A percentile compares a stretch with the other conserved stretches of the same genome.
Evolutionary conservation across 2,797 vertebrate genomes (phyloP).

Genomic region (Lacerta agilis): DNA sequence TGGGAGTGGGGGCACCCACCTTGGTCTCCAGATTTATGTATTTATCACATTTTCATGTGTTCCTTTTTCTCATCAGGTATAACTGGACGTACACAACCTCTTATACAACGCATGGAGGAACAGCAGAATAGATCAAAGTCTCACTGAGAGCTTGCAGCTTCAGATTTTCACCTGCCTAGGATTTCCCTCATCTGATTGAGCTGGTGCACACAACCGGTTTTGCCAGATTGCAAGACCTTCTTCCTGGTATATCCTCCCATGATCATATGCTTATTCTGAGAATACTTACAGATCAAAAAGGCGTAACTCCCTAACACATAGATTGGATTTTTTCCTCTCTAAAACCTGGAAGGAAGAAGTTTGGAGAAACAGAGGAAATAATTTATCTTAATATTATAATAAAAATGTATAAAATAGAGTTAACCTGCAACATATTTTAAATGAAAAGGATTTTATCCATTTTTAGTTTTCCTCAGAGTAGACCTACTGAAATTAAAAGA

Average conservation of each 20-base stretch:
- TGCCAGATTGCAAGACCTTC: background rate
- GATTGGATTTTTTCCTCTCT: background rate
- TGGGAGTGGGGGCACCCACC: no score
- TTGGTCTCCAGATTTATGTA: background rate
- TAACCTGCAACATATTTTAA: no score
- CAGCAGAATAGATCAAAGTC: no score
- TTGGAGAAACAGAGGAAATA: background rate
- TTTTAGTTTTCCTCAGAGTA: no score
- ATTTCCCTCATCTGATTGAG: background rate
- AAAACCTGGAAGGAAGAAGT: no score
- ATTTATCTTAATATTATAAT: background rate
- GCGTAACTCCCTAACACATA: background rate
- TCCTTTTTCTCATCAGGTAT: no score
- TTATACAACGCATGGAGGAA: background rate
- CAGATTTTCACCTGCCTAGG: background rate
- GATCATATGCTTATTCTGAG: background rate
- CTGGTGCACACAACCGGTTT: background rate
- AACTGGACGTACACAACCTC: no score
- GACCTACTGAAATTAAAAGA: no score
- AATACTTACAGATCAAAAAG: background rate
- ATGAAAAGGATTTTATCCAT: no score
- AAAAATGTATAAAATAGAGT: no score
- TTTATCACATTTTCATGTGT: background rate
- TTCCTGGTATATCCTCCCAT: background rate
- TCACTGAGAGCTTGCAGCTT: background rate